These are phyloP conservation scores for Linepithema humile DNA, from an alignment of 1,140 invertebrate species.

Conservation along the genomic window DNA sequence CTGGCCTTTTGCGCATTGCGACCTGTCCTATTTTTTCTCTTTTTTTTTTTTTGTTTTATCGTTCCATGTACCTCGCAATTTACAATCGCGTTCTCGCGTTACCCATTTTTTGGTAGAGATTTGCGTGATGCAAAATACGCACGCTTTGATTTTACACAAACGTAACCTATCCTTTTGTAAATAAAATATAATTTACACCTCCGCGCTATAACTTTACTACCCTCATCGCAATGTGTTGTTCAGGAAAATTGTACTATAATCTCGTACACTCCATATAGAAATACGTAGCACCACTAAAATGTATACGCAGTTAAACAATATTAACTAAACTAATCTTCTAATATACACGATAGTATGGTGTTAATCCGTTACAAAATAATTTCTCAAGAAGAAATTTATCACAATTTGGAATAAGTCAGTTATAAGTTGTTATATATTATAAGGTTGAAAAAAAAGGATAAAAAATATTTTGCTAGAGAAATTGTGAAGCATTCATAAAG, in stretches of 20 bases:
- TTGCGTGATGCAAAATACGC: conserved; percentile 53
- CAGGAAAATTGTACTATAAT: background rate
- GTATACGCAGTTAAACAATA: background rate
- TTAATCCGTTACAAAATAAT: background rate
- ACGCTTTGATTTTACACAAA: conserved; percentile 63
- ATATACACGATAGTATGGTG: background rate
- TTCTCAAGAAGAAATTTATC: background rate
- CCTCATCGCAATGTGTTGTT: background rate
- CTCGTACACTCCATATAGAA: background rate
- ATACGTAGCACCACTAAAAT: background rate
- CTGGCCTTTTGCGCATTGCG: conserved; percentile 34
- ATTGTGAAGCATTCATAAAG: too few species aligned
- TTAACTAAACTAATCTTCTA: background rate
- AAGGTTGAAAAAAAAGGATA: too few species aligned
- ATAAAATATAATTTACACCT: conserved; percentile 38
- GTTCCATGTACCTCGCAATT: conserved; percentile 49
- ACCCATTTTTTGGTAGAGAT: conserved; percentile 38
- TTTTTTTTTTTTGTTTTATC: background rate
- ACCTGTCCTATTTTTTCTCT: conserved; percentile 2
- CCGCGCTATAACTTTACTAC: background rate
- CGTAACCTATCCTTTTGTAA: conserved; percentile 36
- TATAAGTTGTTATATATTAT: too few species aligned
- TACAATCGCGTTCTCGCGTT: conserved; percentile 44
- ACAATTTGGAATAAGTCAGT: background rate
- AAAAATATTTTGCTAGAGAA: too few species aligned